A percentile compares a stretch with the other conserved stretches of the same genome.
Evolutionary conservation across 2,797 vertebrate species (phyloP).

Genomic region (Sciurus vulgaris): DNA sequence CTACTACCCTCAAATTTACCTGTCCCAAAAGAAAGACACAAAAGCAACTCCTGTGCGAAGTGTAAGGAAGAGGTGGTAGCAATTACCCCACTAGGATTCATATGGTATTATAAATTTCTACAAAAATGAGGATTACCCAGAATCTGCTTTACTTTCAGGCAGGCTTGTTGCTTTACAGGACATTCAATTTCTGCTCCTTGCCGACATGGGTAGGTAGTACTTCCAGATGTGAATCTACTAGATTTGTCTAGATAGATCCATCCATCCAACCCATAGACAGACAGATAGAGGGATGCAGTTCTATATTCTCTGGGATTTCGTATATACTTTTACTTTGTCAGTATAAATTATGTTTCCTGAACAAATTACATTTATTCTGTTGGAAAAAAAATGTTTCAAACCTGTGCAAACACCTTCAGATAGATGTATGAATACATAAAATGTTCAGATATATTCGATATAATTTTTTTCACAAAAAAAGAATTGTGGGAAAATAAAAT

Average conservation of each 20-base stretch:
- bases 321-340: slow-evolving; percentile 7
- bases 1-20: slow-evolving; percentile 76
- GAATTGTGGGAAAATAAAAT: slow-evolving; percentile 24
- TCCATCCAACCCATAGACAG: not conserved
- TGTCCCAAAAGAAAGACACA: slow-evolving; percentile 78
- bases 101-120: slow-evolving; percentile 70
- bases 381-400: not conserved
- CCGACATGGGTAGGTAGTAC: not conserved
- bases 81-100: slow-evolving; percentile 68
- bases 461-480: not conserved
- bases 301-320: not conserved
- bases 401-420: not conserved
- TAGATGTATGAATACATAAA: slow-evolving; percentile 17
- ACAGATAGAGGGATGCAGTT: not conserved
- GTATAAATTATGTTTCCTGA: slow-evolving; percentile 27
- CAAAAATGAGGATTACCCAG: slow-evolving; percentile 59
- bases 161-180: slow-evolving; percentile 47
- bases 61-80: slow-evolving; percentile 62
- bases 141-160: slow-evolving; percentile 56
- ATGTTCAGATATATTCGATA: not conserved
- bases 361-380: slow-evolving; percentile 21
- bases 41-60: slow-evolving; percentile 61
- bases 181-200: slow-evolving; percentile 46
- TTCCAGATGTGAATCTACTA: slow-evolving; percentile 24
- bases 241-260: not conserved